A percentile compares a stretch with the other conserved stretches of the same genome.
Conservation (phyloP, 2,888 invertebrate genomes). For the Ophion obscuratus region DNA sequence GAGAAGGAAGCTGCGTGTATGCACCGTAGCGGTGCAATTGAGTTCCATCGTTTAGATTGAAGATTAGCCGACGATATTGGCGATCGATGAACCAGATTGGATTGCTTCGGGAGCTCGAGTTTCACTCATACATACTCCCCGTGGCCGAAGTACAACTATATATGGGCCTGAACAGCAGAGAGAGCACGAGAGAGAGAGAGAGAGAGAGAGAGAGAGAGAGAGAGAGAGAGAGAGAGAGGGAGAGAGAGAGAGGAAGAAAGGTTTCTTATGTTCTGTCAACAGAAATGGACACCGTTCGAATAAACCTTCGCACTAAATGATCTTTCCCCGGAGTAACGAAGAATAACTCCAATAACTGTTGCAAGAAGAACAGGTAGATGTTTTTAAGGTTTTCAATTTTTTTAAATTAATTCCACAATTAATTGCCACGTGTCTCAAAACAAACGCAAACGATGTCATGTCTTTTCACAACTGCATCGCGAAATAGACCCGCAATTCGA, state of each 20-base stretch:
- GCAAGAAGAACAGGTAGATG: too few relatives aligned
- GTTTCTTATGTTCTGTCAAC: neutral
- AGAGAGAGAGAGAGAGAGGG: neutral
- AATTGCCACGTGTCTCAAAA: too few relatives aligned
- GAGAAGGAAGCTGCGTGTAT: slow-evolving; percentile 41
- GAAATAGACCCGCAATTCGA: neutral
- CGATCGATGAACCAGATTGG: slow-evolving; percentile 67
- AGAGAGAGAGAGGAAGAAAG: neutral
- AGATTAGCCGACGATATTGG: slow-evolving; percentile 68
- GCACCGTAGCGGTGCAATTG: slow-evolving; percentile 59
- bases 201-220: neutral
- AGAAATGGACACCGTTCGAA: too few relatives aligned
- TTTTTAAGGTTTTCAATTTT: too few relatives aligned
- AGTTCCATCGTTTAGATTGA: slow-evolving; percentile 66
- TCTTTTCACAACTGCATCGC: too few relatives aligned
- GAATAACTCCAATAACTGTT: too few relatives aligned
- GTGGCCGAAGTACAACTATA: slow-evolving; percentile 15
- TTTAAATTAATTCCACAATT: too few relatives aligned
- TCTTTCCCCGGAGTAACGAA: too few relatives aligned
- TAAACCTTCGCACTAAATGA: too few relatives aligned
- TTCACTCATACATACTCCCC: slow-evolving; percentile 28
- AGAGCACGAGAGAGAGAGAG: neutral
- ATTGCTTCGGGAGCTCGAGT: slow-evolving; percentile 41
- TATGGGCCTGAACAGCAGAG: neutral
- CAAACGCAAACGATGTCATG: too few relatives aligned